Evolutionary conservation across 2,797 vertebrate genomes (phyloP), one percentile per base, ranked within the genome.

Genomic region (Pristis pectinata): DNA sequence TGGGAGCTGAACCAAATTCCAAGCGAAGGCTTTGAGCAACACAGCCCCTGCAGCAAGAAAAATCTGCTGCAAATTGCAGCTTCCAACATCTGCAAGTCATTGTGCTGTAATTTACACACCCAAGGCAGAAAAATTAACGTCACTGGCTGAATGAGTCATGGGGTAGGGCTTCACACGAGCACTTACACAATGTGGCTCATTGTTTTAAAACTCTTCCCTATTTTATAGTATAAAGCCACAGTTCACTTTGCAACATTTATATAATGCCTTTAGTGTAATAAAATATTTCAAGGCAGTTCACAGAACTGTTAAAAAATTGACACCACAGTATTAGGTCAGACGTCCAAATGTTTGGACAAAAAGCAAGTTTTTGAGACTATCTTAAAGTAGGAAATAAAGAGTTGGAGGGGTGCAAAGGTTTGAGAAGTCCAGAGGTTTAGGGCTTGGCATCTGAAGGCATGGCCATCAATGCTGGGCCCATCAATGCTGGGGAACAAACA

Each of bases 21-120:
- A 91, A 91, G 87, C 41, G n/a, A 91, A 91, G 59, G n/a, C 87
- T 91, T 67, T 22, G 2, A 22, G 87, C 87, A 24, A 91, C 8
- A 19, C 2, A 37, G 59, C 87, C 87, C 87, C 87, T 87, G 61
- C 87, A 91, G 87, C 41, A 67, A 91, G 34, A 91, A 37, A 91
- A 67, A 67, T 91, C 61, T 37, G n/a, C 87, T 22, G 19, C 61
- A 91, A 67, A 91, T 91, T 91, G 61, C 87, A 67, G 87, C n/a
- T 67, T 67, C 87, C 87, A 91, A 91, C 87, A 91, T 91, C 87
- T 91, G 87, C 87, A 91, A 91, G 87, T 91, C 87, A 91, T 91
- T 61, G 64, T 64, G 87, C n/a, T 67, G n/a, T 91, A 91, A 91
- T 91, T 64, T 67, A 67, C 37, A 67, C 87, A 91, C 87, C 59